phyloP scores from a whole-genome alignment of 2,888 invertebrate species.

The Callyntrura sp. region DNA sequence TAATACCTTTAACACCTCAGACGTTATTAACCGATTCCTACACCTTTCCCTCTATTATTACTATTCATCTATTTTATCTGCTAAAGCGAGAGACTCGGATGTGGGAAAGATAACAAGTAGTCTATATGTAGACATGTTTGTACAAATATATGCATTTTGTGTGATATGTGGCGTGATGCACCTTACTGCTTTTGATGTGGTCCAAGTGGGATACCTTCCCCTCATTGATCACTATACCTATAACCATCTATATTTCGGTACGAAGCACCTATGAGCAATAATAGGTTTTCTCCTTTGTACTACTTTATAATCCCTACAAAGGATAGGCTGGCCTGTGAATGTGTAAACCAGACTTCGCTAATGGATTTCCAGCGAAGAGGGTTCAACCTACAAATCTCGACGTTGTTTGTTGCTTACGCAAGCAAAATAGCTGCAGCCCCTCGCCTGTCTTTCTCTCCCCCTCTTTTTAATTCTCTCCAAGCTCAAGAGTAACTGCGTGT shows the following conservation, averaged over 20 bases:
- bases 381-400: slow-evolving; percentile 49
- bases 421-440: slow-evolving; percentile 66
- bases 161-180: slow-evolving; percentile 30
- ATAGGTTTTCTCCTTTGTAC: background rate
- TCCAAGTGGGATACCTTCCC: slow-evolving; percentile 50
- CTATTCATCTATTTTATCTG: slow-evolving; percentile 6
- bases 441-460: no score
- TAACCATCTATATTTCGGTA: background rate
- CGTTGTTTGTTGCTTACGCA: slow-evolving; percentile 71
- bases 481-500: background rate
- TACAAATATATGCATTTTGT: background rate
- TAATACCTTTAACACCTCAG: slow-evolving; percentile 62
- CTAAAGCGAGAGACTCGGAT: background rate
- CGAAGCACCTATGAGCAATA: background rate
- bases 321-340: background rate
- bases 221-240: slow-evolving; percentile 47
- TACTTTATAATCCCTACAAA: background rate
- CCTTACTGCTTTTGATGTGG: slow-evolving; percentile 40
- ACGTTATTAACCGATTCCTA: slow-evolving; percentile 63
- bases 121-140: background rate
- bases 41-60: slow-evolving; percentile 28
- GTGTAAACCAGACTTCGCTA: slow-evolving; percentile 57
- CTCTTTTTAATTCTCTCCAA: slow-evolving; percentile 13
- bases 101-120: slow-evolving; percentile 46
- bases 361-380: slow-evolving; percentile 69